Percentiles rank a stretch among this genome's conserved stretches.
Conservation (phyloP, 2,888 invertebrate species). For the Caenorhabditis drosophilae region DNA sequence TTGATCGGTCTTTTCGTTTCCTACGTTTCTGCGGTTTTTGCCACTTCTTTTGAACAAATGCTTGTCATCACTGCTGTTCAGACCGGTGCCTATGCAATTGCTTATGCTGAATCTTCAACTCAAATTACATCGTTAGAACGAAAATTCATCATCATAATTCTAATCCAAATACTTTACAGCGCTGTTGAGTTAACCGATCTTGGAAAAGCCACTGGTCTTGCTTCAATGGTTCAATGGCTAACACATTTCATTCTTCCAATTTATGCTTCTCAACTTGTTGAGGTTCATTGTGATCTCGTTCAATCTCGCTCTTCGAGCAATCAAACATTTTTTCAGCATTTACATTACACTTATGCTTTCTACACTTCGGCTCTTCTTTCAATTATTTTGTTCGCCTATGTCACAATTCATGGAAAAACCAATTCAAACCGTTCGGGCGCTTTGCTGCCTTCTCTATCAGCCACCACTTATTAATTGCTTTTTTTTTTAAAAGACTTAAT, state of each 20-base stretch:
- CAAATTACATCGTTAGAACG: slow-evolving; percentile 68
- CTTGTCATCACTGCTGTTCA: slow-evolving; percentile 65
- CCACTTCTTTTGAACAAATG: slow-evolving; percentile 62
- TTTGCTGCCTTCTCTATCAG: slow-evolving; percentile 60
- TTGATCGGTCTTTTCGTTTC: slow-evolving; percentile 51
- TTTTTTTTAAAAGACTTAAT: slow-evolving; percentile 6
- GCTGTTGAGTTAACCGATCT: slow-evolving; percentile 66
- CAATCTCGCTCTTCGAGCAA: no score
- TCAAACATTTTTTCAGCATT: slow-evolving; percentile 39
- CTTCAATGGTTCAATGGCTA: slow-evolving; percentile 67
- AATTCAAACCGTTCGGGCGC: slow-evolving; percentile 61
- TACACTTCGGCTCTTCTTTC: slow-evolving; percentile 63
- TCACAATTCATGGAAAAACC: slow-evolving; percentile 61
- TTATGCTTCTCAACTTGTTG: slow-evolving; percentile 64
- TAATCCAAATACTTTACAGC: slow-evolving; percentile 30
- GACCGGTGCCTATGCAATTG: slow-evolving; percentile 66
- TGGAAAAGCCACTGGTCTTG: slow-evolving; percentile 68
- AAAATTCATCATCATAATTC: slow-evolving; percentile 5
- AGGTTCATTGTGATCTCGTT: no score
- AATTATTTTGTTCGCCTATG: slow-evolving; percentile 56
- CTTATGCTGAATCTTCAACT: slow-evolving; percentile 67
- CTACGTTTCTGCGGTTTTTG: slow-evolving; percentile 61
- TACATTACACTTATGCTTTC: slow-evolving; percentile 69
- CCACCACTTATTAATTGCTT: slow-evolving; percentile 29
- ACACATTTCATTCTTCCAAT: slow-evolving; percentile 68